Conservation (phyloP, 2,888 invertebrate species). For the Drosophila nr. perissopoda region DNA sequence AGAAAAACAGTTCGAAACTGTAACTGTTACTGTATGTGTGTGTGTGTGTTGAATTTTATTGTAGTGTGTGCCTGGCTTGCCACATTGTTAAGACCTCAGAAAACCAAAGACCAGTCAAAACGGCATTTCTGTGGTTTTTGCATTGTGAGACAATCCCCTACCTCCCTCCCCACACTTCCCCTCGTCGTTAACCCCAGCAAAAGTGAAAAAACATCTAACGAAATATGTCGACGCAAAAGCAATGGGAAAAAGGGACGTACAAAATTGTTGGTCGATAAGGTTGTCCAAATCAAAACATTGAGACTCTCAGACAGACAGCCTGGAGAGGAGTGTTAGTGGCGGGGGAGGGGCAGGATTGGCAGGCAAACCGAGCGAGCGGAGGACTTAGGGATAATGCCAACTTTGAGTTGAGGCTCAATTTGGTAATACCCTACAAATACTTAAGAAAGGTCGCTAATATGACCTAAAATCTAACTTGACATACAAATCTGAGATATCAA, state of each 20-base stretch:
- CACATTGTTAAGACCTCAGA: constrained; percentile 52
- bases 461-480: no score
- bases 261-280: constrained; percentile 75
- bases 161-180: not conserved
- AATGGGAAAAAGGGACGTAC: constrained; percentile 38
- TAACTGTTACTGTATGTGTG: constrained; percentile 16
- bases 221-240: constrained; percentile 44
- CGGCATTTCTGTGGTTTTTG: constrained; percentile 50
- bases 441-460: not conserved
- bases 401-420: constrained; percentile 46
- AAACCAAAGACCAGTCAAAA: constrained; percentile 43
- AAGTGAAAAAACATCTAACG: constrained; percentile 41
- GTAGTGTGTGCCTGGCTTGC: constrained; percentile 36
- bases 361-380: constrained; percentile 34
- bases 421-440: constrained; percentile 19
- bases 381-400: constrained; percentile 50
- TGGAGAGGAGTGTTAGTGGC: not conserved
- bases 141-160: constrained; percentile 3
- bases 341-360: constrained; percentile 12
- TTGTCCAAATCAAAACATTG: constrained; percentile 75
- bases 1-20: constrained; percentile 22
- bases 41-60: constrained; percentile 2
- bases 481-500: no score
- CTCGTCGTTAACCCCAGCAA: not conserved
- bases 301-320: constrained; percentile 27